phyloP scores from a whole-genome alignment of 2,113 vertebrate species.

The Paedocypris sp. region DNA sequence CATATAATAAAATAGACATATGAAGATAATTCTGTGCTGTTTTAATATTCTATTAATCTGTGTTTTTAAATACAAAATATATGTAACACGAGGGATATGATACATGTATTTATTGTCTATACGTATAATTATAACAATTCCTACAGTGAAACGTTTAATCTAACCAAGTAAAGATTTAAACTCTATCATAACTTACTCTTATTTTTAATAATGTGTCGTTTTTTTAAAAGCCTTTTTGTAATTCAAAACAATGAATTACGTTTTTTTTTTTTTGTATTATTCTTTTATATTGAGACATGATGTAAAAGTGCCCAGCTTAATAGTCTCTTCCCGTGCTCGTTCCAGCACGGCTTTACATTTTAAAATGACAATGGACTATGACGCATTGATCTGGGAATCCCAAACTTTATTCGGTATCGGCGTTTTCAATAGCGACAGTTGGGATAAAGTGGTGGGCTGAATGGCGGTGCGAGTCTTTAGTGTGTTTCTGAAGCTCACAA shows the following conservation, averaged over 20 bases:
- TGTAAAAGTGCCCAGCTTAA: background rate
- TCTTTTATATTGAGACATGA: background rate
- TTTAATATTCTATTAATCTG: too few species aligned
- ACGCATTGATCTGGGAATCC: conserved; percentile 27
- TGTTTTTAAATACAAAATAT: too few species aligned
- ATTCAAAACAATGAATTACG: too few species aligned
- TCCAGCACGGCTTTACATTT: conserved; percentile 16
- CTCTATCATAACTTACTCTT: too few species aligned
- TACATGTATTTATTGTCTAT: too few species aligned
- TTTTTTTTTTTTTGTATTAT: background rate
- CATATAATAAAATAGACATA: background rate
- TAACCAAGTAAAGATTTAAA: too few species aligned
- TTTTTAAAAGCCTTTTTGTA: too few species aligned
- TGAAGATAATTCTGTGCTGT: background rate
- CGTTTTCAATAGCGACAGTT: conserved; percentile 31
- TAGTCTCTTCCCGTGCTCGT: conserved; percentile 8
- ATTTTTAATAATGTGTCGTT: too few species aligned
- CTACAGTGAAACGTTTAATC: too few species aligned
- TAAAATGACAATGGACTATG: conserved; percentile 5
- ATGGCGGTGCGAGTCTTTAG: conserved; percentile 38
- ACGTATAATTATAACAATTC: too few species aligned
- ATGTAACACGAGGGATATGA: too few species aligned
- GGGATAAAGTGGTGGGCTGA: conserved; percentile 30
- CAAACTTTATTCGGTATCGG: conserved; percentile 35
- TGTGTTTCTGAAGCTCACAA: conserved; percentile 38